These are phyloP conservation scores for Drosophila neonasuta DNA, from an alignment of 2,888 invertebrate genomes.

Conservation along the genomic window DNA sequence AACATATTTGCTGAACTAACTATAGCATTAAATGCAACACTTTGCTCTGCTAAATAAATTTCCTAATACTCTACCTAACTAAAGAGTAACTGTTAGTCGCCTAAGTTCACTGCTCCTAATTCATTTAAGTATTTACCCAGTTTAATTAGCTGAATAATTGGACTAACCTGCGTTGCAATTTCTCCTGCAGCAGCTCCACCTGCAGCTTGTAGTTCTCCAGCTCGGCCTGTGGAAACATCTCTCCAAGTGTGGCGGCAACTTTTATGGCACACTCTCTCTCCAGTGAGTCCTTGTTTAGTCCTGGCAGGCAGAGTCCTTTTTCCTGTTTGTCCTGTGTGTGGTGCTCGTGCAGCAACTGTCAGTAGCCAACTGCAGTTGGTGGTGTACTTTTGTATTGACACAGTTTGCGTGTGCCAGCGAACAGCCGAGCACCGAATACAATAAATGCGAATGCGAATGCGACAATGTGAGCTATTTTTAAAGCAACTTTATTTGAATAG, in stretches of 20 bases:
- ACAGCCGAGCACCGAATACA: conserved; percentile 33
- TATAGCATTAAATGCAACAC: too few relatives aligned
- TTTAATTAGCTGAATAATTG: not conserved
- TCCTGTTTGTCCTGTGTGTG: conserved; percentile 4
- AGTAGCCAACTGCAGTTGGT: conserved; percentile 44
- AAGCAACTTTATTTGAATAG: conserved; percentile 65
- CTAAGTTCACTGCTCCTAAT: not conserved
- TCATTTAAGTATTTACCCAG: not conserved
- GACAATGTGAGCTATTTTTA: conserved; percentile 70
- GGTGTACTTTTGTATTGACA: conserved; percentile 49
- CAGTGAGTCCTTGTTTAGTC: conserved; percentile 10
- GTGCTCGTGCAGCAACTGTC: conserved; percentile 42
- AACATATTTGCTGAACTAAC: too few relatives aligned
- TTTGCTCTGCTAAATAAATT: not conserved
- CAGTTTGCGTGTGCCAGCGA: conserved; percentile 54
- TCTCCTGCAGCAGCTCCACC: conserved; percentile 81
- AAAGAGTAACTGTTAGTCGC: not conserved
- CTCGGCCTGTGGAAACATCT: conserved; percentile 81
- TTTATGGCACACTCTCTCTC: not conserved
- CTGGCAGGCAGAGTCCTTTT: not conserved
- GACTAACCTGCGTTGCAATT: conserved; percentile 79
- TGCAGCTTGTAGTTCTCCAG: conserved; percentile 82
- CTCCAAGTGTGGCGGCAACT: conserved; percentile 4
- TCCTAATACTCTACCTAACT: not conserved
- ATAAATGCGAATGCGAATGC: conserved; percentile 54